phyloP scores from a whole-genome alignment of 2,113 vertebrate genomes.

The Caloenas nicobarica region DNA sequence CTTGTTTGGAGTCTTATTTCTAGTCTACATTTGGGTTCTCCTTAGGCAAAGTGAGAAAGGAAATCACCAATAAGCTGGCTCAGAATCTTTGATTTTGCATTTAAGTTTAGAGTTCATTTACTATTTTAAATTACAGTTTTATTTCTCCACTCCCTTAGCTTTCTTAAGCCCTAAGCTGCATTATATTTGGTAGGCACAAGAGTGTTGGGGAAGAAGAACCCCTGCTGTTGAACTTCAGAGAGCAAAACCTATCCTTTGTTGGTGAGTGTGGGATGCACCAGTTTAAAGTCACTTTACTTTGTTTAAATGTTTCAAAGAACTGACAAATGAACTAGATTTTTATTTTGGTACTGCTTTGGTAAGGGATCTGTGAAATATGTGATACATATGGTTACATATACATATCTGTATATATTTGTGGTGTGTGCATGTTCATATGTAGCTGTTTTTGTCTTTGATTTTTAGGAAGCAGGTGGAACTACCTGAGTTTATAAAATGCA shows the following conservation, averaged over 20 bases:
- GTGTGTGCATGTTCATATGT: too few relatives aligned
- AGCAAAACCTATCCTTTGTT: neutral
- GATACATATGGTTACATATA: neutral
- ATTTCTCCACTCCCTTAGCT: neutral
- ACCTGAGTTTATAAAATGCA: neutral
- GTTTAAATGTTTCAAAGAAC: neutral
- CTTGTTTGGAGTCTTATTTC: neutral
- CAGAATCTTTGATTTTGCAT: neutral
- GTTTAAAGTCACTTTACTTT: neutral
- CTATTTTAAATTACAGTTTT: neutral
- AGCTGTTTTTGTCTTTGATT: neutral
- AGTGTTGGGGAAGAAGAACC: neutral
- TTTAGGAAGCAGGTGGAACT: neutral
- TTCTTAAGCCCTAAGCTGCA: neutral
- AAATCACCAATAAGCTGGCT: neutral
- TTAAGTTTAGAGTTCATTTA: neutral
- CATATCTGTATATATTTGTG: too few relatives aligned
- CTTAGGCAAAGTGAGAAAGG: neutral
- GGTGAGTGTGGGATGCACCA: neutral
- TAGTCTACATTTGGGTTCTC: neutral
- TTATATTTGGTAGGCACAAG: neutral
- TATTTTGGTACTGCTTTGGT: neutral
- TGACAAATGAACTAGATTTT: neutral
- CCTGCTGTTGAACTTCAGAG: neutral
- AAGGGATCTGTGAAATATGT: neutral